Percentiles rank a stretch among this genome's conserved stretches.
These are phyloP conservation scores for Acrobasis suavella DNA, from an alignment of 2,888 invertebrate genomes.

Conservation along the genomic window DNA sequence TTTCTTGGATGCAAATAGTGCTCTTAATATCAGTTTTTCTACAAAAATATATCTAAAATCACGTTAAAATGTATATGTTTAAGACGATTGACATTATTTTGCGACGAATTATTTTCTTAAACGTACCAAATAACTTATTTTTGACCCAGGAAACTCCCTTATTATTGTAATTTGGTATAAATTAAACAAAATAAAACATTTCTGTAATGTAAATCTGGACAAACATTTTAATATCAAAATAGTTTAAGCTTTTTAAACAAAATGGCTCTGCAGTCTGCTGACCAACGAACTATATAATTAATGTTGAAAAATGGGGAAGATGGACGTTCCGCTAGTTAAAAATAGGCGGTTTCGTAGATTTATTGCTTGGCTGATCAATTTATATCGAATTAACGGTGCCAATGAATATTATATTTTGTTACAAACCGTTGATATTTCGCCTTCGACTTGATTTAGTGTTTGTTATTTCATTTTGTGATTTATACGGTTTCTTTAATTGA, in stretches of 20 bases:
- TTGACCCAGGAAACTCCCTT: too few species aligned
- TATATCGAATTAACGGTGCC: neutral
- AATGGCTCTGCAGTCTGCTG: neutral
- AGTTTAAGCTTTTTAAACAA: neutral
- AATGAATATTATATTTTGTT: neutral
- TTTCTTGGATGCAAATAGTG: too few species aligned
- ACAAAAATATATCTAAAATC: too few species aligned
- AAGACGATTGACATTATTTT: too few species aligned
- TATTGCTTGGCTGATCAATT: constrained; percentile 3
- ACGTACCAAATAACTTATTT: too few species aligned
- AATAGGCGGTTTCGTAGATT: constrained; percentile 9
- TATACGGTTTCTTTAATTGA: neutral
- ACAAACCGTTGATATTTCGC: neutral
- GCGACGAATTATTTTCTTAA: too few species aligned
- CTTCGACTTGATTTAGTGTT: neutral
- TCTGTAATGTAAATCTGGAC: neutral
- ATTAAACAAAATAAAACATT: neutral
- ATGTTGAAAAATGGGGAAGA: constrained; percentile 44
- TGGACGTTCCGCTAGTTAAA: constrained; percentile 7
- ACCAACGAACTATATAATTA: constrained; percentile 39
- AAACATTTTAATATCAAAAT: neutral
- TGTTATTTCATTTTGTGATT: neutral
- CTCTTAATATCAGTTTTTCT: too few species aligned
- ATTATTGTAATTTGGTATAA: neutral
- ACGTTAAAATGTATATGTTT: too few species aligned